Conservation (phyloP, 1,140 invertebrate genomes). For the Agraylea sexmaculata region DNA sequence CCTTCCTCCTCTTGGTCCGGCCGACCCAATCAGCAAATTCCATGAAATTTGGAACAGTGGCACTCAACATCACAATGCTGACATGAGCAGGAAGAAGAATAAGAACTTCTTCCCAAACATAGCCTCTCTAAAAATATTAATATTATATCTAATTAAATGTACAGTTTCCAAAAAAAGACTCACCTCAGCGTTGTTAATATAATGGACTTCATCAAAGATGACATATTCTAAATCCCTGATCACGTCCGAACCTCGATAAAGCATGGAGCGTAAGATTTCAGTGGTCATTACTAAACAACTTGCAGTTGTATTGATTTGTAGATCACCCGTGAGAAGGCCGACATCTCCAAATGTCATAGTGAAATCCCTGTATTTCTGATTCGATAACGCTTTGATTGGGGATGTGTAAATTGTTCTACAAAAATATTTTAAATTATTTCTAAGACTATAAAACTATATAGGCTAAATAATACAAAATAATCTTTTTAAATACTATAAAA, state of each 20-base stretch:
- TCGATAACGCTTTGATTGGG: constrained; percentile 97
- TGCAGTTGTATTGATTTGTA: constrained; percentile 89
- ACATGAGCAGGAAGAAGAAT: constrained; percentile 92
- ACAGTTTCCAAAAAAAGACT: constrained; percentile 19
- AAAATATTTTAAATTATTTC: constrained; percentile 21
- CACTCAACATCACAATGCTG: constrained; percentile 93
- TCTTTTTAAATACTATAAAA: too few relatives aligned
- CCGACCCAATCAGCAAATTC: constrained; percentile 98
- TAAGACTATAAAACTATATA: constrained; percentile 1
- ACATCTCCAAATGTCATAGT: constrained; percentile 86
- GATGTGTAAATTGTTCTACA: constrained; percentile 93
- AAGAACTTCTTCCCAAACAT: constrained; percentile 98
- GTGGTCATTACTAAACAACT: constrained; percentile 99
- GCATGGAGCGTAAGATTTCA: constrained; percentile 94
- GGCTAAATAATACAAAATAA: not conserved
- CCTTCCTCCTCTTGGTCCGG: constrained; percentile 80
- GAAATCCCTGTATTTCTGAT: constrained; percentile 98
- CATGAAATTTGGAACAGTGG: constrained; percentile 94
- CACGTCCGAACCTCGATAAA: constrained; percentile 91
- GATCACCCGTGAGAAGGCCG: constrained; percentile 89
- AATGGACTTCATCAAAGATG: constrained; percentile 99
- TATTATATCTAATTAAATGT: not conserved
- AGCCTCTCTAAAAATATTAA: constrained; percentile 60
- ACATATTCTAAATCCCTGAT: constrained; percentile 96
- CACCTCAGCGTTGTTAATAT: constrained; percentile 94